Evolutionary conservation across 2,888 invertebrate species (phyloP), one percentile per base, ranked within the genome.

Genomic region (Epistrophella euchroma): DNA sequence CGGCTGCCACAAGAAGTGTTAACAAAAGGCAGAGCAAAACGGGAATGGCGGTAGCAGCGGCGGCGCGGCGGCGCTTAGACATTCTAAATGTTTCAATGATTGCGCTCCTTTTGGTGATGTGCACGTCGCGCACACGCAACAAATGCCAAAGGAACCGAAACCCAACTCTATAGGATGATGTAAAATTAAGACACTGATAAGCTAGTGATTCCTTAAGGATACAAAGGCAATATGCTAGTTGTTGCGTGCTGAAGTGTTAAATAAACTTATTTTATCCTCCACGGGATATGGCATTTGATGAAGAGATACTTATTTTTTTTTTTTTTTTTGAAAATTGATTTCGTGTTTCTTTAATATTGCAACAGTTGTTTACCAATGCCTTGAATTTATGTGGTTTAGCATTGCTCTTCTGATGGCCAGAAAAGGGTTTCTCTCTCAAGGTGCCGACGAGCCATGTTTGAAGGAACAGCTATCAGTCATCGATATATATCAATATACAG

Each of bases 191-290:
- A 70, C 60, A 52, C 62, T 72, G 84, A 84, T 81, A 74, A 50
- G 22, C 52, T 43, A 25, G 47, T 37, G 62, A 81, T 73, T 81
- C 72, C 76, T 50, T 22, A 77, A 73, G 76, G 81, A 81, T 81
- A 17, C 32, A 22, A 32, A 52, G 43, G n/a, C 28, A 28, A 71
- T n/a, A n/a, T 60, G 71, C 28, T 64, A 19, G 62, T 43, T 52
- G 52, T 81, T 85, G 85, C 85, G 85, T 85, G 85, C 76, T 77
- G 75, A 79, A 70, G 76, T 77, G 76, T 81, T 76, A 77, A 76
- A 64, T 73, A 76, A 81, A 62, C 60, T 52, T 40, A 50, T 28
- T 50, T 45, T 58, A 72, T 11, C 62, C 32, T 74, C 68, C 10
- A 35, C 35, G 50, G 56, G 58, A 73, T 77, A 76, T 64, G 45